Evolutionary conservation across 2,888 invertebrate species (phyloP).

Genomic region (Drosophila lutescens): DNA sequence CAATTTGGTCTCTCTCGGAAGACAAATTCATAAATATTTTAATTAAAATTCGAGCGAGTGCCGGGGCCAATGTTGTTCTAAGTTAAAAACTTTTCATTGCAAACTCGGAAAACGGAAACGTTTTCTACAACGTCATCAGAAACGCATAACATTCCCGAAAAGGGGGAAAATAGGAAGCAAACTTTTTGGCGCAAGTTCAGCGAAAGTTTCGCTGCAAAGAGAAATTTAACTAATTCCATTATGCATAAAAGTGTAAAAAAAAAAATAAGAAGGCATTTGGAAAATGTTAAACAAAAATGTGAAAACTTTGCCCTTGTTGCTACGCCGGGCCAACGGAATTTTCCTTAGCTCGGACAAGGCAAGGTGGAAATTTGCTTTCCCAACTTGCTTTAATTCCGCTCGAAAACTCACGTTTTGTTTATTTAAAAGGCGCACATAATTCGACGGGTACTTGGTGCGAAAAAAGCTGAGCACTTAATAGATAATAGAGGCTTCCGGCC

Average conservation of each 20-base stretch:
- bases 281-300: conserved; percentile 76
- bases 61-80: conserved; percentile 65
- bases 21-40: conserved; percentile 77
- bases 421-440: conserved; percentile 58
- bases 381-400: conserved; percentile 55
- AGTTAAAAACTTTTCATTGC: conserved; percentile 70
- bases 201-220: conserved; percentile 58
- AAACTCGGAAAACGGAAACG: conserved; percentile 43
- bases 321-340: conserved; percentile 22
- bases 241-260: conserved; percentile 61
- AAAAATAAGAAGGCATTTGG: conserved; percentile 40
- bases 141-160: conserved; percentile 70
- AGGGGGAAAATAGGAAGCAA: conserved; percentile 44
- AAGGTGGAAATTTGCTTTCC: conserved; percentile 30
- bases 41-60: conserved; percentile 71
- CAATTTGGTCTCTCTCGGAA: conserved; percentile 21
- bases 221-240: conserved; percentile 78
- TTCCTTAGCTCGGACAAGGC: conserved; percentile 12
- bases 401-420: conserved; percentile 44
- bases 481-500: conserved; percentile 25
- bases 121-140: conserved; percentile 69
- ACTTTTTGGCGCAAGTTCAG: conserved; percentile 65
- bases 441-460: conserved; percentile 27
- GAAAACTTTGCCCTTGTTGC: conserved; percentile 72
- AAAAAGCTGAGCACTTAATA: conserved; percentile 11